Base-by-base conservation (phyloP, 2,888 invertebrate species). In the Iselma pallidipennis region DNA sequence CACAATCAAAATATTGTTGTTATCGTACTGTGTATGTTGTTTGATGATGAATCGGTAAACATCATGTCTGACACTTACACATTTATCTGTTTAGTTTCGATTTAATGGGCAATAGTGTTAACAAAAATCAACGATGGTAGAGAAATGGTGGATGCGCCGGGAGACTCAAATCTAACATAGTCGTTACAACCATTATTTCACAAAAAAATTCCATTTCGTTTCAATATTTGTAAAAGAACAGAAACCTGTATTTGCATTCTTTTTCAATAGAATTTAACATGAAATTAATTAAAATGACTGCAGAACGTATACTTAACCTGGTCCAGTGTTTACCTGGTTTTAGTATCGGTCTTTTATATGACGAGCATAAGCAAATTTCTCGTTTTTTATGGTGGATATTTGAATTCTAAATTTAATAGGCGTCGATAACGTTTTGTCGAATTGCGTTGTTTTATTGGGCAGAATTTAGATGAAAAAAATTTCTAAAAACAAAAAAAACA, bases 271-370 rank as follows among this genome's bases (percentile, higher is more conserved):
- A n/a, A n/a, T n/a, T n/a, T n/a, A n/a, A n/a, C n/a, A n/a, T n/a
- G n/a, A n/a, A n/a, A n/a, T 57, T 57, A 49, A 57, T 57, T 57
- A 50, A 50, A 57, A 57, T 52, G 45, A 42, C 19, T 37, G 23
- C 52, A 57, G 52, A 57, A 57, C 16, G 16, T 50, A 42, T 45
- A 21, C 42, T 19, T 49, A 57, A 55, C n/a, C 31, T 48, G 48
- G 31, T 26, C 50, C 37, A 54, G 49, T 59, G 48, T 55, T 59
- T 59, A 33, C 49, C 37, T 49, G 12, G 54, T 55, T 54, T 59
- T 23, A 59, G 33, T 54, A 31, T 23, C 54, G 29, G 48, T 42
- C 51, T 55, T 54, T 33, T 14, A n/a, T 33, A 4, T 33, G n/a
- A 4, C 0, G 14, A 4, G 31, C 4, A 14, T 33, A 14, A 33